Percentiles rank a stretch among this genome's conserved stretches.
Conservation (phyloP, 2,113 vertebrate genomes). For the Oryzias woworae region DNA sequence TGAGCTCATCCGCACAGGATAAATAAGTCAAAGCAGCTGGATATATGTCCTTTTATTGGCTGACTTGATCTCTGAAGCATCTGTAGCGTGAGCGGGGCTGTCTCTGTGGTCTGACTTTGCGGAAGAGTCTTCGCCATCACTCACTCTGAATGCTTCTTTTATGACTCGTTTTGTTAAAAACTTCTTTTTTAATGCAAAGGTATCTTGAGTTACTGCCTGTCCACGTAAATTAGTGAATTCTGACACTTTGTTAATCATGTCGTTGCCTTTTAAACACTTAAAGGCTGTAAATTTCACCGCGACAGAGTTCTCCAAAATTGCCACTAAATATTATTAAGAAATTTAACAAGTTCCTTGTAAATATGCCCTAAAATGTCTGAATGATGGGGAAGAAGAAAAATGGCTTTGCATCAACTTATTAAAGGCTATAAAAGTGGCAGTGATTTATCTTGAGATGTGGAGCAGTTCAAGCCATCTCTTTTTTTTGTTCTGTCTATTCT, state of each 20-base stretch:
- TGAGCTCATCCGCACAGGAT: conserved; percentile 79
- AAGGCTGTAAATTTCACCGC: conserved; percentile 77
- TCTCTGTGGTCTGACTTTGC: conserved; percentile 73
- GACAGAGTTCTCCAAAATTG: conserved; percentile 81
- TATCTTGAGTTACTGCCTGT: conserved; percentile 83
- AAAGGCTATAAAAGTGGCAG: conserved; percentile 79
- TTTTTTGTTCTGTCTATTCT: conserved; percentile 70
- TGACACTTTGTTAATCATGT: conserved; percentile 87
- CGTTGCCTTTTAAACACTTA: conserved; percentile 85
- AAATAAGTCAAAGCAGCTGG: conserved; percentile 79
- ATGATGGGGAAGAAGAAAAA: conserved; percentile 82
- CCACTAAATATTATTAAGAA: conserved; percentile 88
- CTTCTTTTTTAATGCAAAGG: conserved; percentile 80
- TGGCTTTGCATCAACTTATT: conserved; percentile 86
- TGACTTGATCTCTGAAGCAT: conserved; percentile 79
- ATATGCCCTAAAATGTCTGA: conserved; percentile 85
- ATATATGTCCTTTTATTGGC: conserved; percentile 85
- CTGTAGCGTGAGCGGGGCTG: conserved; percentile 61
- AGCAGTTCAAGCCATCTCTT: conserved; percentile 72
- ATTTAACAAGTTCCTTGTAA: conserved; percentile 89
- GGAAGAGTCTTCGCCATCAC: conserved; percentile 76
- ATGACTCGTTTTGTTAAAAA: conserved; percentile 86
- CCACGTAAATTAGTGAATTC: conserved; percentile 82
- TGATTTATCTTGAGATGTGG: conserved; percentile 75
- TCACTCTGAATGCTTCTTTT: conserved; percentile 79